phyloP scores from a whole-genome alignment of 2,888 invertebrate genomes.

The Odontomyia ornata region DNA sequence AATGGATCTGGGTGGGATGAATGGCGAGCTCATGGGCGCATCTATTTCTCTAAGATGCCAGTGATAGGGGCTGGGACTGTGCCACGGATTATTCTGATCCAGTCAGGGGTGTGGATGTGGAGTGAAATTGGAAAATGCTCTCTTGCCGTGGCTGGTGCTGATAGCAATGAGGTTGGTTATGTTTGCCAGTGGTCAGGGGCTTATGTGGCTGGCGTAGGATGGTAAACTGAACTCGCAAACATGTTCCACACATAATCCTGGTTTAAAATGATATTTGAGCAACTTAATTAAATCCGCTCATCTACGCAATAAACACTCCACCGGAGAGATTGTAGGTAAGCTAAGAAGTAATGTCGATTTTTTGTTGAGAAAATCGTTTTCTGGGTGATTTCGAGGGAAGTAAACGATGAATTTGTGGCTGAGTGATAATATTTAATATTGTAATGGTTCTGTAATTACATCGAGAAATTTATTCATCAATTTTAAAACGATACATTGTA shows the following conservation, averaged over 20 bases:
- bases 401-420: too few species aligned
- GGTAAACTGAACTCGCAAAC: not conserved
- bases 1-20: constrained; percentile 47
- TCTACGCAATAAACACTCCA: constrained; percentile 13
- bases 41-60: constrained; percentile 41
- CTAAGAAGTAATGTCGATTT: too few species aligned
- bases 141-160: not conserved
- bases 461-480: too few species aligned
- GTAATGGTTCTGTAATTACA: too few species aligned
- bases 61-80: constrained; percentile 44
- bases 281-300: constrained; percentile 47
- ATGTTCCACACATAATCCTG: constrained; percentile 18
- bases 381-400: too few species aligned
- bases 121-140: not conserved
- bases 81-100: constrained; percentile 41
- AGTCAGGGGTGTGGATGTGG: constrained; percentile 13
- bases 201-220: not conserved
- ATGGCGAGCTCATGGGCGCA: constrained; percentile 49
- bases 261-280: constrained; percentile 45
- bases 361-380: too few species aligned
- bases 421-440: too few species aligned
- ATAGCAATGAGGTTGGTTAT: not conserved
- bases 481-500: too few species aligned
- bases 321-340: not conserved
- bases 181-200: not conserved